Base-by-base conservation (phyloP, 1,140 invertebrate genomes). In the Drosophila tristis region DNA sequence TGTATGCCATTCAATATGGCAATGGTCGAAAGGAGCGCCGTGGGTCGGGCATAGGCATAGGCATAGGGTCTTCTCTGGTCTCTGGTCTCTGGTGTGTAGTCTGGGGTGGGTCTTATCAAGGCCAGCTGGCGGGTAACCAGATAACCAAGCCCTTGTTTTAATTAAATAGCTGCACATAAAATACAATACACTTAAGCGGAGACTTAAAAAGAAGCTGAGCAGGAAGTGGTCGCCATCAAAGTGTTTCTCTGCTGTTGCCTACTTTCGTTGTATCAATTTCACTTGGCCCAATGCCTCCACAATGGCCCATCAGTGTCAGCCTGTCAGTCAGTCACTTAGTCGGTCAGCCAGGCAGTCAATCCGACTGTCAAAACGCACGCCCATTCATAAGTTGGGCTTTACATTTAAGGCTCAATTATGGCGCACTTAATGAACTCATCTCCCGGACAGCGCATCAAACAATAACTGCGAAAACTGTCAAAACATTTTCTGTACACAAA, bases 361-460 rank as follows among this genome's bases (percentile, higher is more conserved):
- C 59, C 43, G 62, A 62, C 82, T 74, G 78, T 87, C 81, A 85
- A 87, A 89, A 73, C 59, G 78, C 74, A 82, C 79, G 84, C 82
- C 82, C 79, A 86, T 86, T 86, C 78, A 86, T 74, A 61, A 78
- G 82, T 48, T 48, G 50, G 63, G 58, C 59, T 66, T 62, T 70
- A 76, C 79, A 74, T 89, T 84, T 89, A 90, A 73, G 64, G 84
- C 79, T 87, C 84, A 89, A 89, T 89, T 89, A 89, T 89, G 76
- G 78, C 70, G 68, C 80, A 70, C 84, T 89, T 89, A 89, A 89
- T 89, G 84, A 89, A 89, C 84, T 89, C 84, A 89, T 89, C 84
- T 89, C 84, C 77, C 54, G 82, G 82, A 87, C 82, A 89, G 84
- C 79, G 68, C 72, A 84, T 90, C 85, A 87, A 89, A 73, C 84